Evolutionary conservation across 1,140 invertebrate species (phyloP), one percentile per base, ranked within the genome.

Genomic region (Lycorma delicatula): DNA sequence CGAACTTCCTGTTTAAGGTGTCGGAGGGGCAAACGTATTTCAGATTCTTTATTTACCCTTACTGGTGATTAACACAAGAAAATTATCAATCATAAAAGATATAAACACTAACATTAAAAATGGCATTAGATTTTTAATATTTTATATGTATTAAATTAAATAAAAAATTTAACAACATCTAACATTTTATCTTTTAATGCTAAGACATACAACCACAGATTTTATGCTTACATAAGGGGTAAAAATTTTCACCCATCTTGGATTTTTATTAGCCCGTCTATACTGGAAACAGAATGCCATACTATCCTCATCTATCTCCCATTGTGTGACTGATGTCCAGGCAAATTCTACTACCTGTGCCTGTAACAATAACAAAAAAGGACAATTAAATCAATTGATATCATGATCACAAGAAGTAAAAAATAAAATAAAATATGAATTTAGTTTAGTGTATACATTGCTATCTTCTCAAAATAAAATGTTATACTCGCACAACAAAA

Each of bases 281-380:
- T 95, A 96, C 63, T 91, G 84, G 73, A 96, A 85, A 66, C 85
- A 86, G 73, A 94, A 91, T 13, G 88, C 85, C 81, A 93, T 91
- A 44, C 84, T 87, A 67, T 92, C 91, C 69, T 95, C 90, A 72
- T 96, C 92, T 13, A 87, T 79, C 66, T 93, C 88, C 84, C 88
- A 95, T 61, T 85, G 81, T 27, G 83, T 81, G 41, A 96, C 83
- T 56, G 79, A 81, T 56, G 81, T 80, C 91, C 91, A 95, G 22
- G 81, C 74, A 66, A 96, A 85, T 66, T 91, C 87, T 46, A 93
- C 87, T 34, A 90, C 83, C 73, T 90, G 89, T 52, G 74, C 73
- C 80, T 82, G 31, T n/a, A 58, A 25, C 38, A 20, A 20, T 52
- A 49, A 53, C 12, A 61, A 50, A 56, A 51, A 22, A 56, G 56